Evolutionary conservation across 2,888 invertebrate species (phyloP).

Genomic region (Neelides folsomi): DNA sequence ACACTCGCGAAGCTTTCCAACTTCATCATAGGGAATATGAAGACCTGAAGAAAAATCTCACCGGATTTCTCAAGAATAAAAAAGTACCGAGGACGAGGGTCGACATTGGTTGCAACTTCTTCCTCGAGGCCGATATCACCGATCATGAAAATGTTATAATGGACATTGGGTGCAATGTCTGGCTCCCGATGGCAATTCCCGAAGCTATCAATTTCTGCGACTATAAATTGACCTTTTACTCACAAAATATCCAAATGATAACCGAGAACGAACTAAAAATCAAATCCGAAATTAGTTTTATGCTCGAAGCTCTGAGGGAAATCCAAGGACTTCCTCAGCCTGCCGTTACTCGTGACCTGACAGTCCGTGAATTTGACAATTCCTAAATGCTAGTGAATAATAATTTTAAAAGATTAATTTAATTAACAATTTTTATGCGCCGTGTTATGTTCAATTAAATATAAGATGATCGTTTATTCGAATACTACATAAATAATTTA

Average conservation of each 20-base stretch:
- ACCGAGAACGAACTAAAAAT: constrained; percentile 54
- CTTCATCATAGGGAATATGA: constrained; percentile 56
- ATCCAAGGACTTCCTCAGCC: constrained; percentile 38
- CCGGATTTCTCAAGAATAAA: not conserved
- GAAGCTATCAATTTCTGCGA: constrained; percentile 61
- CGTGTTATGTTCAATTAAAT: too few species aligned
- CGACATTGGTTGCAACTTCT: constrained; percentile 72
- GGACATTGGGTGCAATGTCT: constrained; percentile 61
- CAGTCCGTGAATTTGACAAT: not conserved
- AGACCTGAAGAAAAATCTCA: constrained; percentile 56
- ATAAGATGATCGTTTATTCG: too few species aligned
- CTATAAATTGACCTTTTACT: constrained; percentile 52
- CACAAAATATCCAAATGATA: constrained; percentile 49
- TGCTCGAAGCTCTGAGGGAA: constrained; percentile 54
- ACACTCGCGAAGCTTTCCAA: constrained; percentile 49
- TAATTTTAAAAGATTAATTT: too few species aligned
- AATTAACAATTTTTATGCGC: not conserved
- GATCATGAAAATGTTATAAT: constrained; percentile 54
- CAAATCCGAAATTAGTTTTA: constrained; percentile 64
- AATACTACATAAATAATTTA: too few species aligned
- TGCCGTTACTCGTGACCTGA: not conserved
- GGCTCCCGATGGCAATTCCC: constrained; percentile 53
- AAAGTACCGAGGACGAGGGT: constrained; percentile 41
- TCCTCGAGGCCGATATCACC: constrained; percentile 59
- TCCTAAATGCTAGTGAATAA: too few species aligned